Percentiles rank a stretch among this genome's conserved stretches.
phyloP scores from a whole-genome alignment of 2,888 invertebrate species.

The Melieria picta region DNA sequence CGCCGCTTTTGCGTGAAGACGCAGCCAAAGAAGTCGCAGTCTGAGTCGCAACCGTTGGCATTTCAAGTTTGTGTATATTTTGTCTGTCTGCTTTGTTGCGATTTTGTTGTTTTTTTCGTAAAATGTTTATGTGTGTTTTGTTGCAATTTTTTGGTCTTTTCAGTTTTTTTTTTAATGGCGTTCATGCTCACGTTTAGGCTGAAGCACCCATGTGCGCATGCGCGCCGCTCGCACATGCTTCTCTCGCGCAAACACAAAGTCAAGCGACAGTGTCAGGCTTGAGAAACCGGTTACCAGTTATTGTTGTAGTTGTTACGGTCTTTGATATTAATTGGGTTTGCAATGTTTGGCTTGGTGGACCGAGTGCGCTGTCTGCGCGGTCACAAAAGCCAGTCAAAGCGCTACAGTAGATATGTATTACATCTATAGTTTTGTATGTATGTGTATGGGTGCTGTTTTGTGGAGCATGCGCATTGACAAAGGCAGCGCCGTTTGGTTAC shows the following conservation, averaged over 20 bases:
- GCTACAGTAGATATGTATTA: too few relatives aligned
- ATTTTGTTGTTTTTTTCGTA: conserved; percentile 43
- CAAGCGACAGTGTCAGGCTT: conserved; percentile 45
- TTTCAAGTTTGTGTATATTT: conserved; percentile 49
- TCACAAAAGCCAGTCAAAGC: too few relatives aligned
- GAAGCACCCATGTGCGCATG: conserved; percentile 17
- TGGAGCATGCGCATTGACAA: too few relatives aligned
- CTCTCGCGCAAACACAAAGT: conserved; percentile 37
- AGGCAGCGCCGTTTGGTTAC: too few relatives aligned
- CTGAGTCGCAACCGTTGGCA: conserved; percentile 37
- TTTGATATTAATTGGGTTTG: too few relatives aligned
- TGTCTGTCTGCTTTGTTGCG: conserved; percentile 29
- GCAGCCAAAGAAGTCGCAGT: neutral
- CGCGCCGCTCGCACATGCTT: conserved; percentile 3
- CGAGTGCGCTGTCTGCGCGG: too few relatives aligned
- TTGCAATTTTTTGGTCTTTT: conserved; percentile 11
- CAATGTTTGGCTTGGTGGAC: too few relatives aligned
- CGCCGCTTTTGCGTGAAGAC: conserved; percentile 2
- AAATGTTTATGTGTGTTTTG: conserved; percentile 2
- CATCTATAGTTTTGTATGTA: too few relatives aligned
- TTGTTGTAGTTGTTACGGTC: conserved; percentile 27
- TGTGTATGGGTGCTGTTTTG: too few relatives aligned
- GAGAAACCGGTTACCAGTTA: conserved; percentile 21
- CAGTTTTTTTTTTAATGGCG: neutral
- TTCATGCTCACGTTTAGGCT: conserved; percentile 2